Conservation (phyloP, 2,113 vertebrate species). For the Chloropsis cyanopogon region DNA sequence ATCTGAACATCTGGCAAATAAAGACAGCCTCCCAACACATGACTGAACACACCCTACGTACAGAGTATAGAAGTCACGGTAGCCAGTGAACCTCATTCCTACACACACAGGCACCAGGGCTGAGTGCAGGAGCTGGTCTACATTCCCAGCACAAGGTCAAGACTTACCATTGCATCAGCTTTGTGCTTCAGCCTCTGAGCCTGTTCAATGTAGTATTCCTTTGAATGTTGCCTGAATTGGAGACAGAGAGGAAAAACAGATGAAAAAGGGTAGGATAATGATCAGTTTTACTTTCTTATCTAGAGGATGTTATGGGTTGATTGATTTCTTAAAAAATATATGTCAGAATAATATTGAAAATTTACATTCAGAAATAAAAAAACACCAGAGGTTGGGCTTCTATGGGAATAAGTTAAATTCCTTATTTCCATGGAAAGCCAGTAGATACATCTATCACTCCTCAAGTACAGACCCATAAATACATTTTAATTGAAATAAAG, state of each 20-base stretch:
- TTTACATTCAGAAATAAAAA: not conserved
- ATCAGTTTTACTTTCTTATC: not conserved
- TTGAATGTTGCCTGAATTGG: constrained; percentile 74
- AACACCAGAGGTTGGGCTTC: rapidly evolving
- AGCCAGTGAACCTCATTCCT: not conserved
- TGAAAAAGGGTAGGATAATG: not conserved
- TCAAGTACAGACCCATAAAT: not conserved
- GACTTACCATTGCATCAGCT: constrained; percentile 89
- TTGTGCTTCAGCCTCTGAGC: constrained; percentile 92
- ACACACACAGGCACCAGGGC: not conserved
- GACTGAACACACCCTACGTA: not conserved
- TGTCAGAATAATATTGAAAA: not conserved
- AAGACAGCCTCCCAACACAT: not conserved
- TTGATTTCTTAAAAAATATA: not conserved
- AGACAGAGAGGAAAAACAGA: not conserved
- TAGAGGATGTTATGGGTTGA: not conserved
- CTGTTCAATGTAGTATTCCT: constrained; percentile 88
- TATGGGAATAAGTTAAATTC: not conserved
- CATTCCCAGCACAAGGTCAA: not conserved
- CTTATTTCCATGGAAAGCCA: not conserved
- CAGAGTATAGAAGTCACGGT: not conserved
- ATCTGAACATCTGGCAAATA: not conserved
- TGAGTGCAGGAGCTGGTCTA: not conserved
- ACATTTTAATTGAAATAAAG: not conserved
- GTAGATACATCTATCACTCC: not conserved